Conservation (phyloP, 2,113 vertebrate species). For the Sceloporus tristichus region DNA sequence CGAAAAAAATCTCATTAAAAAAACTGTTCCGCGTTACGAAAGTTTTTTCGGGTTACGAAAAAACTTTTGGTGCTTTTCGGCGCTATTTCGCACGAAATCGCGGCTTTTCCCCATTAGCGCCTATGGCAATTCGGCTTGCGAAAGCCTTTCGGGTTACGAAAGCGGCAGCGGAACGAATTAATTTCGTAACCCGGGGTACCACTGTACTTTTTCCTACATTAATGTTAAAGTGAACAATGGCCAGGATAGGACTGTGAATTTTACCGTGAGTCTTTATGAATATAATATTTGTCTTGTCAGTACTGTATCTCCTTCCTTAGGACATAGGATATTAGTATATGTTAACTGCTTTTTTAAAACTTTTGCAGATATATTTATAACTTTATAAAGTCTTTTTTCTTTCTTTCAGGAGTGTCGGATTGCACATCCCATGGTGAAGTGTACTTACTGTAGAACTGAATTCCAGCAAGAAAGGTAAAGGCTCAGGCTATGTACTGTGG, state of each 20-base stretch:
- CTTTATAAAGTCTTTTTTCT: slow-evolving; percentile 28
- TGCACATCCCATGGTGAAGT: slow-evolving; percentile 84
- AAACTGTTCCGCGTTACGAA: too few relatives aligned
- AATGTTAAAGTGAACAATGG: background rate
- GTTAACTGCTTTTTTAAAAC: background rate
- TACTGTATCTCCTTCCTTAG: too few relatives aligned
- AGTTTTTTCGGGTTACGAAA: too few relatives aligned
- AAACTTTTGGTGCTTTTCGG: too few relatives aligned
- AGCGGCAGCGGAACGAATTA: too few relatives aligned
- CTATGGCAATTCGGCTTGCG: too few relatives aligned
- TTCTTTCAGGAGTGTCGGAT: slow-evolving; percentile 82
- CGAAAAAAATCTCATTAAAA: too few relatives aligned
- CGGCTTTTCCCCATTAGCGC: too few relatives aligned
- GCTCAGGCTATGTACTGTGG: rapidly evolving
- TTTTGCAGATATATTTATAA: slow-evolving; percentile 24
- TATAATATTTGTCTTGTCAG: background rate
- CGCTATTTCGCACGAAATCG: too few relatives aligned
- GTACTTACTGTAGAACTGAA: slow-evolving; percentile 84
- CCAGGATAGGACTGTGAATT: background rate
- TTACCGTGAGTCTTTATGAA: background rate
- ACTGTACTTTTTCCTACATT: background rate
- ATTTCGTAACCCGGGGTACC: too few relatives aligned
- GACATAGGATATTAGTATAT: background rate
- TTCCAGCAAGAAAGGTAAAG: slow-evolving; percentile 85
- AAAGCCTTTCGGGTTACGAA: too few relatives aligned